Percentiles rank a stretch among this genome's conserved stretches.
phyloP scores from a whole-genome alignment of 1,140 invertebrate species.

The Mactra quadrangularis region DNA sequence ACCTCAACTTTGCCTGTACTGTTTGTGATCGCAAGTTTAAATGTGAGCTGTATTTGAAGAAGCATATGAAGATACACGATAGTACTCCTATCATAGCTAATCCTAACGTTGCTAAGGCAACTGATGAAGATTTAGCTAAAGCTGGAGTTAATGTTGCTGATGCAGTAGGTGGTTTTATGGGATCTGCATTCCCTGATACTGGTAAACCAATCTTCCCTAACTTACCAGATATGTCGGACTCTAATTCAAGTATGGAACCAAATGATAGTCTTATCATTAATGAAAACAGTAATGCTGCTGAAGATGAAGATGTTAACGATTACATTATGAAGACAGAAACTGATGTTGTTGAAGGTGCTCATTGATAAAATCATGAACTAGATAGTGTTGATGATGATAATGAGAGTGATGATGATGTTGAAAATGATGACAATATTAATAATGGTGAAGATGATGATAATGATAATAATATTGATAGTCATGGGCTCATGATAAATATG shows the following conservation, averaged over 20 bases:
- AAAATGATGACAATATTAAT: not conserved
- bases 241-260: conserved; percentile 26
- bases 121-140: conserved; percentile 43
- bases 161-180: not conserved
- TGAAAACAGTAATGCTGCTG: not conserved
- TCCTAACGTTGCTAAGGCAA: conserved; percentile 49
- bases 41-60: conserved; percentile 60
- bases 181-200: conserved; percentile 11
- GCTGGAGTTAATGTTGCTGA: conserved; percentile 38
- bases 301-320: not conserved
- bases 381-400: too few relatives aligned
- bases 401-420: too few relatives aligned
- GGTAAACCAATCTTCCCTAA: conserved; percentile 46
- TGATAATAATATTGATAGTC: too few relatives aligned
- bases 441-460: too few relatives aligned
- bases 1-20: conserved; percentile 49
- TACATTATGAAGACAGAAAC: not conserved
- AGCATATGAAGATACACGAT: conserved; percentile 61
- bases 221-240: conserved; percentile 43
- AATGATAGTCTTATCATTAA: conserved; percentile 16
- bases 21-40: conserved; percentile 59
- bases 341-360: too few relatives aligned
- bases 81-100: conserved; percentile 50
- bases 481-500: too few relatives aligned
- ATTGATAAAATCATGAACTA: too few relatives aligned